phyloP scores from a whole-genome alignment of 1,140 invertebrate species.

The Anoplolepis gracilipes region DNA sequence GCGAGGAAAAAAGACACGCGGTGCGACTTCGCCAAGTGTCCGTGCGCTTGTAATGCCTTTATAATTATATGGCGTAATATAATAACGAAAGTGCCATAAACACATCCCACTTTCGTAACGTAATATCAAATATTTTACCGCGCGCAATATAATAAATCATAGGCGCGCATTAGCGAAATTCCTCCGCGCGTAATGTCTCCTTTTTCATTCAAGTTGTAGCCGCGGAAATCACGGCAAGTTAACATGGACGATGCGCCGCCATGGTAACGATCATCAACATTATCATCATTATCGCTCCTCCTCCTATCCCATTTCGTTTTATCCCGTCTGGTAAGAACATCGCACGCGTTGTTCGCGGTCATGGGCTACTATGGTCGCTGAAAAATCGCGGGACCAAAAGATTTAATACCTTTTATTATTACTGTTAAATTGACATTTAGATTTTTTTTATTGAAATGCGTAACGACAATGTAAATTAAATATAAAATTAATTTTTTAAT shows the following conservation, averaged over 20 bases:
- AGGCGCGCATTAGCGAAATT: slow-evolving; percentile 75
- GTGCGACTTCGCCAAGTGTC: neutral
- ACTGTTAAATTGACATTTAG: neutral
- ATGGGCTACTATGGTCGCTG: slow-evolving; percentile 71
- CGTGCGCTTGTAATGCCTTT: slow-evolving; percentile 9
- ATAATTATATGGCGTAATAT: slow-evolving; percentile 43
- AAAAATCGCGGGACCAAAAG: neutral
- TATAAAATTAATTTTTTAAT: neutral
- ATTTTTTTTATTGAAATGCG: no score
- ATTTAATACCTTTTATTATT: slow-evolving; percentile 3
- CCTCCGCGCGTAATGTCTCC: slow-evolving; percentile 66
- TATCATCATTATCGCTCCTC: slow-evolving; percentile 83
- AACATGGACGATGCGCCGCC: slow-evolving; percentile 76
- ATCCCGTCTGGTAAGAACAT: slow-evolving; percentile 68
- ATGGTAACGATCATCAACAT: slow-evolving; percentile 83
- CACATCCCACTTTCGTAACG: slow-evolving; percentile 13
- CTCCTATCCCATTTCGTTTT: slow-evolving; percentile 70
- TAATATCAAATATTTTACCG: slow-evolving; percentile 57
- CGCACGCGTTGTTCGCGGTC: slow-evolving; percentile 75
- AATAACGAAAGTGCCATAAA: slow-evolving; percentile 33
- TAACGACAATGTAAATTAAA: neutral
- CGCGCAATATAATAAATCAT: slow-evolving; percentile 74
- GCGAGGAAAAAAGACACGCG: neutral
- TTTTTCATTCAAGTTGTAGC: slow-evolving; percentile 59
- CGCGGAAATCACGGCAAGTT: slow-evolving; percentile 65